phyloP scores from a whole-genome alignment of 1,140 invertebrate genomes.

The Drosophila auraria region DNA sequence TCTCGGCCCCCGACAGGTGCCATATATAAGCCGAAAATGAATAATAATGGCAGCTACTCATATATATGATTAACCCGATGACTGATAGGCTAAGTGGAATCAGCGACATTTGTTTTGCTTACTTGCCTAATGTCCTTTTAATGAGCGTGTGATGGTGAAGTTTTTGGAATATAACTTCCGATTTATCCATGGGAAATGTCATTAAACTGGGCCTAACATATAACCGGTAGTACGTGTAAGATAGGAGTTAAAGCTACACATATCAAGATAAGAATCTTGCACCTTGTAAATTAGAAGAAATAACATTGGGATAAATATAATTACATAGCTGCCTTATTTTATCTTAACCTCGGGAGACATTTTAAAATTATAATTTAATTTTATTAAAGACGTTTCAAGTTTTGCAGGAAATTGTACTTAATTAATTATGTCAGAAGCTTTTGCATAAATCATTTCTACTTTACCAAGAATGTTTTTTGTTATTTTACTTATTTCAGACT shows the following conservation, averaged over 20 bases:
- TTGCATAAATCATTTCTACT: neutral
- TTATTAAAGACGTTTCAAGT: neutral
- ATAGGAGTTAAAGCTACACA: neutral
- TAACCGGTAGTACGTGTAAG: neutral
- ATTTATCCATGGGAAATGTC: neutral
- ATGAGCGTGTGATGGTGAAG: conserved; percentile 30
- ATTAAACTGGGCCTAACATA: conserved; percentile 8
- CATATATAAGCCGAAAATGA: conserved; percentile 45
- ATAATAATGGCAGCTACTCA: conserved; percentile 42
- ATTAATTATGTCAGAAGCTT: neutral
- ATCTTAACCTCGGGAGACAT: neutral
- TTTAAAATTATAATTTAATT: too few species aligned
- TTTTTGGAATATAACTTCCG: conserved; percentile 14
- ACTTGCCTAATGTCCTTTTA: conserved; percentile 34
- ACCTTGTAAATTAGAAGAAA: neutral
- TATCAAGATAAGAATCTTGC: too few species aligned
- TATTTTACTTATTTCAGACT: neutral
- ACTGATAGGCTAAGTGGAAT: conserved; percentile 40
- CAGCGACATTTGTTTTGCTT: conserved; percentile 28
- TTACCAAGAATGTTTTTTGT: neutral
- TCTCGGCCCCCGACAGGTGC: conserved; percentile 32
- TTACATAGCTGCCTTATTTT: neutral
- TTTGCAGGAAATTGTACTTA: neutral
- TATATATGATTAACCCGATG: conserved; percentile 52
- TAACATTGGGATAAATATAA: neutral